These are phyloP conservation scores for Rhegmatorhina hoffmannsi DNA, from an alignment of 2,113 vertebrate genomes.

Conservation along the genomic window DNA sequence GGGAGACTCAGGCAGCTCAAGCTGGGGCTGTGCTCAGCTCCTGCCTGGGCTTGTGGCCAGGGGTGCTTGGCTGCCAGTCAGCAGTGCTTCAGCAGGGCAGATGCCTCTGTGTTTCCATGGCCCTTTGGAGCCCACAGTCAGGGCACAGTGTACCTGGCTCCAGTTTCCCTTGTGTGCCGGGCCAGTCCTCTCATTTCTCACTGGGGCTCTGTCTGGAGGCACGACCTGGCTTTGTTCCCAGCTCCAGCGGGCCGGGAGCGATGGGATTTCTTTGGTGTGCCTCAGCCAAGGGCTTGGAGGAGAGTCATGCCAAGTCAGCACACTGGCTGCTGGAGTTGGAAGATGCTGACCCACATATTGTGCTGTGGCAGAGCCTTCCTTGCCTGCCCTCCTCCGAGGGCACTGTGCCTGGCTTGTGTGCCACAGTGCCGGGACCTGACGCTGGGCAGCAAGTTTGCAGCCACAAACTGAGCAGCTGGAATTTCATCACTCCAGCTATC, in stretches of 20 bases:
- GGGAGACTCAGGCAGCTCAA: neutral
- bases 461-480: slow-evolving; percentile 37
- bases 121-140: neutral
- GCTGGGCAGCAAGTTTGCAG: neutral
- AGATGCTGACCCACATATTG: neutral
- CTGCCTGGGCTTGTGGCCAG: neutral
- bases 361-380: neutral
- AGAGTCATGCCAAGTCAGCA: neutral
- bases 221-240: neutral
- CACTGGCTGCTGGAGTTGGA: neutral
- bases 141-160: neutral
- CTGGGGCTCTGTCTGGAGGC: neutral
- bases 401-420: accelerated
- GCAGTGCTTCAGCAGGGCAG: neutral
- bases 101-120: neutral
- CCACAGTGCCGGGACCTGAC: accelerated
- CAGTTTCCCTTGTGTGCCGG: neutral
- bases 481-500: slow-evolving; percentile 57
- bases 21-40: neutral
- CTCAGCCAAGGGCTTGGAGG: neutral
- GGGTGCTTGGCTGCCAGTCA: accelerated
- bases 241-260: neutral
- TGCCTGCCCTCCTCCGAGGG: neutral
- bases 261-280: neutral
- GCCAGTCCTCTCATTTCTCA: accelerated